These are phyloP conservation scores for Hyphantria cunea DNA, from an alignment of 1,140 invertebrate genomes.

Conservation along the genomic window DNA sequence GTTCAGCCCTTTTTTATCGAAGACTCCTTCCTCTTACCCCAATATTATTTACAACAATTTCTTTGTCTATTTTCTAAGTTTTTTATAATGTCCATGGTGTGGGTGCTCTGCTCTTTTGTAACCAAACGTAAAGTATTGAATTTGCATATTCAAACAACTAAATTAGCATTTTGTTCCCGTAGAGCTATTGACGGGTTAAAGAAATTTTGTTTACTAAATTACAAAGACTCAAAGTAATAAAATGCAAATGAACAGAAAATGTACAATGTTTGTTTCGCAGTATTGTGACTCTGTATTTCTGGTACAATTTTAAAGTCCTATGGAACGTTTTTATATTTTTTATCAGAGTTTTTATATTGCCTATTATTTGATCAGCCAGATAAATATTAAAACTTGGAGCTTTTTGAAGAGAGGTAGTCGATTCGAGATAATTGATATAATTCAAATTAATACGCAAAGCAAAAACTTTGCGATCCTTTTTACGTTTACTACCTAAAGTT, in stretches of 20 bases:
- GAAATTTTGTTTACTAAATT: slow-evolving; percentile 44
- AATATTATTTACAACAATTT: slow-evolving; percentile 63
- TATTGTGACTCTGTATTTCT: not conserved
- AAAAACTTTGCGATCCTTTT: no score
- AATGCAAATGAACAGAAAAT: slow-evolving; percentile 60
- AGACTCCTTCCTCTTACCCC: slow-evolving; percentile 53
- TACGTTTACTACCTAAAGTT: no score
- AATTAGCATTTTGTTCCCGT: slow-evolving; percentile 63
- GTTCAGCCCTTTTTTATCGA: slow-evolving; percentile 68
- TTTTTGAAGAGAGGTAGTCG: no score
- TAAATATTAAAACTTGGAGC: no score
- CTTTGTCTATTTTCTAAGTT: slow-evolving; percentile 59
- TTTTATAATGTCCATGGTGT: slow-evolving; percentile 59
- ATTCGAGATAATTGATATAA: no score
- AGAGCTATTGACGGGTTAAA: slow-evolving; percentile 47
- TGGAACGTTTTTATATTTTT: no score
- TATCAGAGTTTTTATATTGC: no score
- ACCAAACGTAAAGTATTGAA: slow-evolving; percentile 44
- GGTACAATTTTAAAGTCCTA: not conserved
- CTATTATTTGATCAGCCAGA: no score
- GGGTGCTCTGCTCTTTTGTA: slow-evolving; percentile 48
- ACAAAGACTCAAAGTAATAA: slow-evolving; percentile 68
- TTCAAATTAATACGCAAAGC: no score
- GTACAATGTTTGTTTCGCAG: slow-evolving; percentile 16
- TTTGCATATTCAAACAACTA: slow-evolving; percentile 68